Base-by-base conservation (phyloP, 2,797 vertebrate genomes). In the Takifugu ocellatus region DNA sequence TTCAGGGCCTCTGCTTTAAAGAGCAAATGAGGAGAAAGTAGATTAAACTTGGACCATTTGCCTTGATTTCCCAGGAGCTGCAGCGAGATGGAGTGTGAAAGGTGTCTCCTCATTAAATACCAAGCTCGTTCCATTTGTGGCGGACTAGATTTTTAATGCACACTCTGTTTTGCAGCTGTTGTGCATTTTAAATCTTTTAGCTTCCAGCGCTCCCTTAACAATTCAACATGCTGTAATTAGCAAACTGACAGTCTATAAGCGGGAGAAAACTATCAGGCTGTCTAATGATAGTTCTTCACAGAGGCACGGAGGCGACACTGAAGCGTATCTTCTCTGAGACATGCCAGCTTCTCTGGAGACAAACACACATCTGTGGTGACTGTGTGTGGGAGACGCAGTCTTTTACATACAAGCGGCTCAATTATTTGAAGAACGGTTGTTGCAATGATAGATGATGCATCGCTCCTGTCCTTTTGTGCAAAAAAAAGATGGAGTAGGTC, bases 181-280 rank as follows among this genome's bases (percentile, higher is more conserved):
- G 47, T 51, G n/a, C 39, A 49, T 31, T 43, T 46, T 16, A 47
- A 49, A 55, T 5, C 25, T 31, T 29, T 61, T 53, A 65, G 63
- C 27, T 25, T 9, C 33, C 49, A 39, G 17, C n/a, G 25, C 56
- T 53, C 54, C 50, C 53, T 59, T 58, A 59, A 52, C 66, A 31
- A 9, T 44, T 59, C 29, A 74, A 81, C 82, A 75, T 61, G 74
- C 72, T 74, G 66, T 76, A 71, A 82, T 82, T 68, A 69, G 61
- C 52, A 14, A 39, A 45, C 63, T 66, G 61, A 56, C 56, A 54
- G 24, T 44, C 24, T 0, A 2, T 31, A 60, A 61, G 49, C 49
- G 43, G 48, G 50, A n/a, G 44, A 9, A 66, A 69, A 76, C 77
- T 62, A 61, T 56, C n/a, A 48, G 54, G 59, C 51, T 71, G 47